Conservation (phyloP, 2,888 invertebrate genomes). For the Drosophila phalerata region DNA sequence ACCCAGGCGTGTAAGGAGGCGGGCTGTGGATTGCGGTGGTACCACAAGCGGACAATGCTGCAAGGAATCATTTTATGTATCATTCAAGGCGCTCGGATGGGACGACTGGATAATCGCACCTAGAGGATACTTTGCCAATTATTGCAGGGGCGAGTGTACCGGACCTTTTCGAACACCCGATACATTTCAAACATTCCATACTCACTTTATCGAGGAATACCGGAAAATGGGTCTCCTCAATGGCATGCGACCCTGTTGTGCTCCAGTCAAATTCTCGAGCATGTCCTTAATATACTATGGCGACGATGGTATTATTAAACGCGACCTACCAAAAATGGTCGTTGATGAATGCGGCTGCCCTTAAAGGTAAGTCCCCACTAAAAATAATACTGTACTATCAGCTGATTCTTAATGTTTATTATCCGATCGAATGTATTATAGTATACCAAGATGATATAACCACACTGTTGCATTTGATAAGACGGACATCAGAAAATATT, state of each 20-base stretch:
- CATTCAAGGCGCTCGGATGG: conserved; percentile 96
- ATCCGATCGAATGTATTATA: too few relatives aligned
- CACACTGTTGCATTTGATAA: not conserved
- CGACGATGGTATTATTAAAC: conserved; percentile 94
- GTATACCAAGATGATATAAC: too few relatives aligned
- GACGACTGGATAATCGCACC: conserved; percentile 97
- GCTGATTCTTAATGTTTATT: too few relatives aligned
- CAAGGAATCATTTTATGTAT: conserved; percentile 96
- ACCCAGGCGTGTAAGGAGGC: conserved; percentile 90
- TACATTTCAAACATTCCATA: conserved; percentile 94
- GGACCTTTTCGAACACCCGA: conserved; percentile 92
- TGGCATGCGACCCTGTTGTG: conserved; percentile 96
- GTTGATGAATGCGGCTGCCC: conserved; percentile 98
- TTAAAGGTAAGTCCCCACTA: conserved; percentile 85
- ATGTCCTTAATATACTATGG: conserved; percentile 97
- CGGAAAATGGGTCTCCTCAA: conserved; percentile 90
- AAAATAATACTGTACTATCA: too few relatives aligned
- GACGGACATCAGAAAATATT: too few relatives aligned
- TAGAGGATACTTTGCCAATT: conserved; percentile 96
- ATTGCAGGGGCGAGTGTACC: conserved; percentile 95
- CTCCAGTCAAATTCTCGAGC: conserved; percentile 95
- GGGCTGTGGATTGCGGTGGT: conserved; percentile 93
- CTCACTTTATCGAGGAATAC: conserved; percentile 96
- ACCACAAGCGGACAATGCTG: conserved; percentile 91
- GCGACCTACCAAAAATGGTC: conserved; percentile 97